Evolutionary conservation across 2,797 vertebrate genomes (phyloP), one percentile per base, ranked within the genome.

Genomic region (Cottoperca gobio): DNA sequence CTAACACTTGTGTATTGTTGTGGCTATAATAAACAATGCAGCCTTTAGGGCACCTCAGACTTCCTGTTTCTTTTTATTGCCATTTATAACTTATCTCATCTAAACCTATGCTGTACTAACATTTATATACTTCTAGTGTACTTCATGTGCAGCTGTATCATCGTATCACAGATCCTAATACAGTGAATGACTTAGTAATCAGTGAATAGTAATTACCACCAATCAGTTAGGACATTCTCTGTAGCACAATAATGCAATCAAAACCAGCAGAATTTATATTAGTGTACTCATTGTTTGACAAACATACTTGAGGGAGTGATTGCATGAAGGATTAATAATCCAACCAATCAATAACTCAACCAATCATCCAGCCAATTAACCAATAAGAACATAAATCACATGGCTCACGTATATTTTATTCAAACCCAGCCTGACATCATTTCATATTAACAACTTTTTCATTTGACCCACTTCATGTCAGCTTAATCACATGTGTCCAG

Each of bases 391-490:
- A 78, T 13, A 26, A 42, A 48, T 33, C 28, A 26, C 33, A 37
- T 1, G 6, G 16, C 23, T 43, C 21, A 59, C 26, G 39, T 23
- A 52, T 37, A 63, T 19, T 62, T 55, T 28, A 3, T 58, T n/a
- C 42, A 13, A 48, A 24, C 9, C 8, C 45, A 50, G 5, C 37
- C 17, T 52, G 35, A 59, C 28, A 46, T 48, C 28, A 14, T 45
- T 46, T 73, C 42, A 66, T 49, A n/a, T n/a, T n/a, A n/a, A 24
- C 23, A 72, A 64, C n/a, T 11, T 55, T 62, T 63, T 67, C n/a
- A 63, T 55, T 45, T 65, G 39, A 54, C 19, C 40, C 21, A 8
- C 12, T 19, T 70, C 40, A 49, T 23, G 23, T 61, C 63, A 62
- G 43, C 52, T 49, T 48, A 49, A 55, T 64, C 31, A 19, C 13